Percentiles rank a stretch among this genome's conserved stretches.
Evolutionary conservation across 2,888 invertebrate species (phyloP).

Genomic region (Drosophila kambysellisi): DNA sequence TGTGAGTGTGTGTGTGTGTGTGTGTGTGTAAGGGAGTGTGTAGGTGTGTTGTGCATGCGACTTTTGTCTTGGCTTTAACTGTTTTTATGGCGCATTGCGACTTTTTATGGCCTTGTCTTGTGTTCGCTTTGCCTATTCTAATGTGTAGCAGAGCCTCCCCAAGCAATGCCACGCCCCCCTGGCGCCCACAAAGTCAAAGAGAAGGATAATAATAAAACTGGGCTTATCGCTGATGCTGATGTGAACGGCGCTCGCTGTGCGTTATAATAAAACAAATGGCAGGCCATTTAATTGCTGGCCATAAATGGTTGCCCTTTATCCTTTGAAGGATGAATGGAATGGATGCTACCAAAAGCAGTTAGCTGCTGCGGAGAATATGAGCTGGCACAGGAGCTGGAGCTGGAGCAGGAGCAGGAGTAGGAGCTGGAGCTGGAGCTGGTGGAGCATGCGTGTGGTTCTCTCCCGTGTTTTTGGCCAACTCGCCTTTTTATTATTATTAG

Average conservation of each 20-base stretch:
- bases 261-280: constrained; percentile 83
- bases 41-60: constrained; percentile 35
- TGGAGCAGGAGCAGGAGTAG: neutral
- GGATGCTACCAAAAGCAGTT: constrained; percentile 59
- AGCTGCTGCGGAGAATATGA: constrained; percentile 16
- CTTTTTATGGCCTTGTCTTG: constrained; percentile 81
- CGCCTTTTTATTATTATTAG: constrained; percentile 76
- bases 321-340: constrained; percentile 63
- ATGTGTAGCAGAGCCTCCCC: constrained; percentile 55
- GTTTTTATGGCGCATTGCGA: constrained; percentile 80
- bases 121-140: constrained; percentile 74
- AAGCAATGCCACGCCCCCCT: constrained; percentile 38
- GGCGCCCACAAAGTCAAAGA: constrained; percentile 7
- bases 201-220: constrained; percentile 81
- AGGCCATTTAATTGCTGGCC: constrained; percentile 83
- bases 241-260: constrained; percentile 61
- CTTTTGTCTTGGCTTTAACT: constrained; percentile 81
- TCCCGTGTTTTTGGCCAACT: constrained; percentile 26
- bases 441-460: constrained; percentile 61
- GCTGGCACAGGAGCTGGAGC: constrained; percentile 5
- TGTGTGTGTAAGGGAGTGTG: constrained; percentile 12
- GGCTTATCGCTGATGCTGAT: constrained; percentile 75
- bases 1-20: constrained; percentile 19
- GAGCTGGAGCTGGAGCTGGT: constrained; percentile 1
- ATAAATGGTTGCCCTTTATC: constrained; percentile 81